These are phyloP conservation scores for Drepana falcataria DNA, from an alignment of 2,888 invertebrate species.

Conservation along the genomic window DNA sequence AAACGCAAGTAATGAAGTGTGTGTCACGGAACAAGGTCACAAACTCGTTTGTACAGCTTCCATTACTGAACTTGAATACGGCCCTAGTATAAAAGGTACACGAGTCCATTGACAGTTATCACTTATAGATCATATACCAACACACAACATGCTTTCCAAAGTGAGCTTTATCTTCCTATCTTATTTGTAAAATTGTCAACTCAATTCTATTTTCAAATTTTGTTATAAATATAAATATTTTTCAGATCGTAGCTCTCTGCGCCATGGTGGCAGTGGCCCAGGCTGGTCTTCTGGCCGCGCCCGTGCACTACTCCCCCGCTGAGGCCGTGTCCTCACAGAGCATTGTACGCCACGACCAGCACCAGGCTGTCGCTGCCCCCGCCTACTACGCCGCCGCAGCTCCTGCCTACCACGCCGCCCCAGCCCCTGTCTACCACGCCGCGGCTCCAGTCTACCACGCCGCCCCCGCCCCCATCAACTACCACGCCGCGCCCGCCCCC, in stretches of 20 bases:
- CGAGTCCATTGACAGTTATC: not conserved
- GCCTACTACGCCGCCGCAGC: slow-evolving; percentile 19
- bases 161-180: not conserved
- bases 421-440: slow-evolving; percentile 20
- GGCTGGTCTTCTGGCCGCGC: slow-evolving; percentile 48
- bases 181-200: no score
- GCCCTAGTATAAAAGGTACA: slow-evolving; percentile 2
- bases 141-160: slow-evolving; percentile 8
- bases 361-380: slow-evolving; percentile 16
- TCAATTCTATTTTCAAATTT: no score
- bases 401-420: slow-evolving; percentile 21
- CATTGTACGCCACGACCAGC: slow-evolving; percentile 53
- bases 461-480: slow-evolving; percentile 19
- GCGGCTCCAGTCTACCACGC: slow-evolving; percentile 37
- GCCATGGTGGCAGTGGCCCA: slow-evolving; percentile 48
- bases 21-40: not conserved
- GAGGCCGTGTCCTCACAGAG: slow-evolving; percentile 56
- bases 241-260: slow-evolving; percentile 36
- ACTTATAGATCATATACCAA: not conserved
- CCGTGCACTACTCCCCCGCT: slow-evolving; percentile 51
- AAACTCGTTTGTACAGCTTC: not conserved
- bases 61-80: not conserved
- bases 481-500: slow-evolving; percentile 21
- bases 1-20: not conserved
- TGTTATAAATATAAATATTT: no score